Percentiles rank a stretch among this genome's conserved stretches.
Conservation (phyloP, 2,797 vertebrate genomes). For the Parotocinclus haroldoi region DNA sequence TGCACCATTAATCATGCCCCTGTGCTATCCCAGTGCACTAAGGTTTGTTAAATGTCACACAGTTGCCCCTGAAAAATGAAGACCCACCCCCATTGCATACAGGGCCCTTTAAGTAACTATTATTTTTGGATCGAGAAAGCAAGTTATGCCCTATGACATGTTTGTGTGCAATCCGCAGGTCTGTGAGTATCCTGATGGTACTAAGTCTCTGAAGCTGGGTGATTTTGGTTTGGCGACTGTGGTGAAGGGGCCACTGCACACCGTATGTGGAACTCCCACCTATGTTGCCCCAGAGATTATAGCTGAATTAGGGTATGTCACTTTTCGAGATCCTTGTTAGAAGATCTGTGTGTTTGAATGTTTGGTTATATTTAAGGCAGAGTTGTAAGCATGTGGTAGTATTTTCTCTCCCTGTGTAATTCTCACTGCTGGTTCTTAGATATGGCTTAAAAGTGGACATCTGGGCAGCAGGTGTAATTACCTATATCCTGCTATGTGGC, state of each 20-base stretch:
- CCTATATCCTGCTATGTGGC: slow-evolving; percentile 94
- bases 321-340: too few species aligned
- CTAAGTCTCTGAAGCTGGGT: slow-evolving; percentile 91
- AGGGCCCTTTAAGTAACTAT: too few species aligned
- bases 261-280: slow-evolving; percentile 94
- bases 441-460: slow-evolving; percentile 97
- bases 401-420: not conserved
- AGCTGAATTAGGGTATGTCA: slow-evolving; percentile 85
- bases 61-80: too few species aligned
- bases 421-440: slow-evolving; percentile 57
- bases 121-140: too few species aligned
- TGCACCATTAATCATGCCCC: too few species aligned
- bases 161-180: slow-evolving; percentile 68
- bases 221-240: slow-evolving; percentile 96
- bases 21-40: too few species aligned
- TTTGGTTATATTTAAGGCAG: too few species aligned
- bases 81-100: too few species aligned
- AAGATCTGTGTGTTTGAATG: too few species aligned
- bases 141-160: too few species aligned
- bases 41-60: too few species aligned
- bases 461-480: slow-evolving; percentile 97
- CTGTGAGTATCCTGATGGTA: slow-evolving; percentile 87
- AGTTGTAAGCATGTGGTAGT: not conserved
- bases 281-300: slow-evolving; percentile 98
- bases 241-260: slow-evolving; percentile 89